Evolutionary conservation across 1,140 invertebrate genomes (phyloP).

Genomic region (Tenebrio molitor): DNA sequence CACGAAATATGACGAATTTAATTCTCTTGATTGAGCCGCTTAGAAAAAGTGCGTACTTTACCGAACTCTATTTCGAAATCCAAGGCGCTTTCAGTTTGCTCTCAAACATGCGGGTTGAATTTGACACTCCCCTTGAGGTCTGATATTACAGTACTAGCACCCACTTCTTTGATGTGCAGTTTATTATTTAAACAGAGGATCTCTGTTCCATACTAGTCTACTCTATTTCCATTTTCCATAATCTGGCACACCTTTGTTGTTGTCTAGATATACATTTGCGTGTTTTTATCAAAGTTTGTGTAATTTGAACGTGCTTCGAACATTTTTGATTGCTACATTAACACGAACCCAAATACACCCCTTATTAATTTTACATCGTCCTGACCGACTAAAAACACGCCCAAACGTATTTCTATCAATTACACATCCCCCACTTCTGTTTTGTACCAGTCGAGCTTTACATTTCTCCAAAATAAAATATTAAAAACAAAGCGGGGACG

Average conservation of each 20-base stretch:
- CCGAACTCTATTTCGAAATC: conserved; percentile 21
- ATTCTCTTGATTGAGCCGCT: conserved; percentile 29
- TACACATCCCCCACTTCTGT: no score
- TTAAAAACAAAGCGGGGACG: no score
- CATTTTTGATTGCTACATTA: conserved; percentile 6
- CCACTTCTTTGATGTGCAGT: conserved; percentile 48
- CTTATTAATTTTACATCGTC: no score
- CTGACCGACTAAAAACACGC: no score
- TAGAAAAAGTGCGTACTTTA: conserved; percentile 40
- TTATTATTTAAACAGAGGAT: conserved; percentile 45
- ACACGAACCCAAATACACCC: not conserved
- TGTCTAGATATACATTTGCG: conserved; percentile 20
- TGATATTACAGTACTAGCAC: conserved; percentile 41
- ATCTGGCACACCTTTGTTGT: conserved; percentile 40
- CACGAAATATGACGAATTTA: conserved; percentile 35
- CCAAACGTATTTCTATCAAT: no score
- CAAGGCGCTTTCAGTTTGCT: conserved; percentile 20
- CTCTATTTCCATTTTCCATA: conserved; percentile 41
- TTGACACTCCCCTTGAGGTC: conserved; percentile 46
- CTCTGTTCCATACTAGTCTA: conserved; percentile 34
- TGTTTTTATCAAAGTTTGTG: conserved; percentile 29
- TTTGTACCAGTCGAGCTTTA: no score
- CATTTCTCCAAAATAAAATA: no score
- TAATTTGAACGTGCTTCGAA: not conserved
- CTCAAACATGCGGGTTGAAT: conserved; percentile 47